Percentiles rank a stretch among this genome's conserved stretches.
phyloP scores from a whole-genome alignment of 2,888 invertebrate genomes.

The Mesopsocus fuscifrons region DNA sequence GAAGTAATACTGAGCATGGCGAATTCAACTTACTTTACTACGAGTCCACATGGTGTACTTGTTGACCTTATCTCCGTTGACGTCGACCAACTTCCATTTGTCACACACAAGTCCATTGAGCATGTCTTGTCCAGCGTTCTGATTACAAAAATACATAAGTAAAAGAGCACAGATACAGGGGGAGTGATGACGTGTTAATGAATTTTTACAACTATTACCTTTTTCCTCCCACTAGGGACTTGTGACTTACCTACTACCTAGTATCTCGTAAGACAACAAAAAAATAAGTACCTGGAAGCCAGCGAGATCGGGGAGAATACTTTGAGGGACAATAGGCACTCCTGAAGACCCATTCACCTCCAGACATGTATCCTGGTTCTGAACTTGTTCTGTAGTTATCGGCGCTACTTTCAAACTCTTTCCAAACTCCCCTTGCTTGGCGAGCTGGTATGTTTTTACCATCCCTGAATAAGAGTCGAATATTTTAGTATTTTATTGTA shows the following conservation, averaged over 20 bases:
- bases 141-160: constrained; percentile 19
- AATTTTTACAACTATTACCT: too few species aligned
- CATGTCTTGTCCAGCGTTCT: constrained; percentile 39
- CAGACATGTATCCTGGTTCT: constrained; percentile 60
- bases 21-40: constrained; percentile 40
- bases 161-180: neutral
- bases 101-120: constrained; percentile 50
- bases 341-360: constrained; percentile 59
- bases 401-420: constrained; percentile 68
- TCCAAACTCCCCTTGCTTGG: constrained; percentile 40
- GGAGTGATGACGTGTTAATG: too few species aligned
- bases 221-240: too few species aligned
- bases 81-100: constrained; percentile 54
- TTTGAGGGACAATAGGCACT: constrained; percentile 42
- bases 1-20: too few species aligned
- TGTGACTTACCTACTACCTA: too few species aligned
- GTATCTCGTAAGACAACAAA: too few species aligned
- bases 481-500: neutral
- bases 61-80: constrained; percentile 60
- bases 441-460: constrained; percentile 79
- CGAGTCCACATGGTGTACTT: constrained; percentile 79
- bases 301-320: constrained; percentile 61
- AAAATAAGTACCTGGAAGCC: constrained; percentile 52
- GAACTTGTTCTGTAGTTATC: constrained; percentile 51
- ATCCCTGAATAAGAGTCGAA: constrained; percentile 31